These are phyloP conservation scores for Sebastolobus altivelis DNA, from an alignment of 2,797 vertebrate species.

Conservation along the genomic window DNA sequence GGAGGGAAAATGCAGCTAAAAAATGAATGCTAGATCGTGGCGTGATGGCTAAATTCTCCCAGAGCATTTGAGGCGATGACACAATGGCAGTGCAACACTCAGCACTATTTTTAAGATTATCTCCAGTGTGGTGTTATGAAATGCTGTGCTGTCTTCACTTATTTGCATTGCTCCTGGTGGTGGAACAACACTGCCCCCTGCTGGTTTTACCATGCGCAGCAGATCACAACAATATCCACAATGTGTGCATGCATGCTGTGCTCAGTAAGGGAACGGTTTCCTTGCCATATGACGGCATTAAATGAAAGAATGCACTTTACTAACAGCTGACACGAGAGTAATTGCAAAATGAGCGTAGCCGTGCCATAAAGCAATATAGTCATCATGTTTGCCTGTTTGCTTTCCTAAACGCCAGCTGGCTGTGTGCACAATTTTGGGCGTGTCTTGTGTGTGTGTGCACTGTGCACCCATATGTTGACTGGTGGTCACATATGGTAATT, in stretches of 20 bases:
- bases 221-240: background rate
- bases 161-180: background rate
- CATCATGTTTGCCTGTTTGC: conserved; percentile 41
- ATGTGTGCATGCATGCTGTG: background rate
- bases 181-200: conserved; percentile 73
- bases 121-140: conserved; percentile 60
- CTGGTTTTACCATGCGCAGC: conserved; percentile 6
- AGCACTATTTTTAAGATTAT: conserved; percentile 76
- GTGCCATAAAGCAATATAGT: conserved; percentile 41
- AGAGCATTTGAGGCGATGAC: conserved; percentile 59
- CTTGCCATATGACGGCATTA: conserved; percentile 25
- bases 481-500: conserved; percentile 34
- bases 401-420: conserved; percentile 52
- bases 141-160: conserved; percentile 47
- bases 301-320: conserved; percentile 36
- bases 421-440: conserved; percentile 18
- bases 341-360: conserved; percentile 24
- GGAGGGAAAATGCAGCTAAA: background rate
- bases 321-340: conserved; percentile 47
- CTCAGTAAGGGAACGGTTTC: background rate
- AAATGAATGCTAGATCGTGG: conserved; percentile 33
- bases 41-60: conserved; percentile 60
- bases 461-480: conserved; percentile 37
- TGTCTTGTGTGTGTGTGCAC: conserved; percentile 22
- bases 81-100: conserved; percentile 73